A percentile compares a stretch with the other conserved stretches of the same genome.
These are phyloP conservation scores for Euproctis similis DNA, from an alignment of 2,888 invertebrate genomes.

Conservation along the genomic window DNA sequence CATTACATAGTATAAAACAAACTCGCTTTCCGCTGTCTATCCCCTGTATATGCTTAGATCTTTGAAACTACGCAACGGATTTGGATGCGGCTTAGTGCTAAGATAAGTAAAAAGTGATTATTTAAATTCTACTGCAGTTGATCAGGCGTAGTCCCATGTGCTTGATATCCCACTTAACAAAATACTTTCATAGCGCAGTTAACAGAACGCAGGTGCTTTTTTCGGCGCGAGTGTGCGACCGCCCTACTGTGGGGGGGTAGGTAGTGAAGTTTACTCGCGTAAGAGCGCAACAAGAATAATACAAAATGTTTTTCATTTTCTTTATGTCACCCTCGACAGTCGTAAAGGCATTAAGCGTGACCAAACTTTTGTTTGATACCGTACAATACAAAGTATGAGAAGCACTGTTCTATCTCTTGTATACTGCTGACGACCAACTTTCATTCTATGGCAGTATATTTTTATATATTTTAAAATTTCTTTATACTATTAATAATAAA, in stretches of 20 bases:
- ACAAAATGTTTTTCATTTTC: slow-evolving; percentile 91
- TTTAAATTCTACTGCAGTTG: too few species aligned
- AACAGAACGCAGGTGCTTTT: slow-evolving; percentile 21
- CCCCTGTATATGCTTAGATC: too few species aligned
- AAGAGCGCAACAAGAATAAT: slow-evolving; percentile 77
- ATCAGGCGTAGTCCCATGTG: neutral
- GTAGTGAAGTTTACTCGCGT: slow-evolving; percentile 65
- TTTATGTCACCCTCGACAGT: slow-evolving; percentile 90
- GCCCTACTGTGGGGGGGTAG: slow-evolving; percentile 53
- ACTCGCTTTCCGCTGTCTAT: too few species aligned
- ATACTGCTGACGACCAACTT: slow-evolving; percentile 5
- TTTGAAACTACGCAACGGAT: too few species aligned
- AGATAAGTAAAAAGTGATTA: too few species aligned
- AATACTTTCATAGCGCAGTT: neutral
- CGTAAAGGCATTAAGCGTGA: slow-evolving; percentile 93
- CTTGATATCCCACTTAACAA: neutral
- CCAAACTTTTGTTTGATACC: slow-evolving; percentile 82
- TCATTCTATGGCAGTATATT: slow-evolving; percentile 2
- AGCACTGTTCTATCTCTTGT: slow-evolving; percentile 39
- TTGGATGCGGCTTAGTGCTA: too few species aligned
- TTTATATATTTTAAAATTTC: too few species aligned
- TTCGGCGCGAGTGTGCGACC: slow-evolving; percentile 32
- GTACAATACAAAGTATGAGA: slow-evolving; percentile 66
- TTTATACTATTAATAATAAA: too few species aligned
- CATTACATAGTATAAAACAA: too few species aligned